Evolutionary conservation across 2,113 vertebrate genomes (phyloP).

Genomic region (Halcyon senegalensis): DNA sequence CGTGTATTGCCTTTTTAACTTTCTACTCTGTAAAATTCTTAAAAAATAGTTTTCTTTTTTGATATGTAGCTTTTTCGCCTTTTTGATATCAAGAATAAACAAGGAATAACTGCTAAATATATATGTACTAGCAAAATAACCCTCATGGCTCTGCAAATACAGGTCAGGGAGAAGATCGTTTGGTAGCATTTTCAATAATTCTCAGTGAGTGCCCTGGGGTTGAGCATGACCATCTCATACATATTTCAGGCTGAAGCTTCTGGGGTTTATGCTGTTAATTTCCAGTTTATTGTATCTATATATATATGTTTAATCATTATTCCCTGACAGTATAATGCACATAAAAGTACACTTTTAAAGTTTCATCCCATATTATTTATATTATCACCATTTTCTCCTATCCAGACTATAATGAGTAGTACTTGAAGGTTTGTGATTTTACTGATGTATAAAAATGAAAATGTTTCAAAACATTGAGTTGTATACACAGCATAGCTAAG

Average conservation of each 20-base stretch:
- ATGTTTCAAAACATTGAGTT: background rate
- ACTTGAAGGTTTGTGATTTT: background rate
- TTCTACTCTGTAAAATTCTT: background rate
- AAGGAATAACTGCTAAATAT: background rate
- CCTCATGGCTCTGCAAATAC: background rate
- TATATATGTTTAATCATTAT: background rate
- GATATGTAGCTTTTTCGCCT: background rate
- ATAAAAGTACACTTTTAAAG: background rate
- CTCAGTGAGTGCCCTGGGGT: background rate
- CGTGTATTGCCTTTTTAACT: background rate
- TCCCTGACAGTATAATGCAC: background rate
- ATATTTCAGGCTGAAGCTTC: background rate
- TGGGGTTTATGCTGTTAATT: background rate
- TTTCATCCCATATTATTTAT: background rate
- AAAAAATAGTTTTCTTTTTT: background rate
- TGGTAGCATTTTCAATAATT: background rate
- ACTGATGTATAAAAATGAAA: background rate
- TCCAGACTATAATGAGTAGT: background rate
- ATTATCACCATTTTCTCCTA: background rate
- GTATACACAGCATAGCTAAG: background rate
- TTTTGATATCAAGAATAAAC: background rate
- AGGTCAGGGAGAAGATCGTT: background rate
- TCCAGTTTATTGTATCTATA: background rate
- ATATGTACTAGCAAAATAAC: background rate
- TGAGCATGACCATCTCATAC: background rate